phyloP scores from a whole-genome alignment of 2,113 vertebrate species.

The Noturus placidus region DNA sequence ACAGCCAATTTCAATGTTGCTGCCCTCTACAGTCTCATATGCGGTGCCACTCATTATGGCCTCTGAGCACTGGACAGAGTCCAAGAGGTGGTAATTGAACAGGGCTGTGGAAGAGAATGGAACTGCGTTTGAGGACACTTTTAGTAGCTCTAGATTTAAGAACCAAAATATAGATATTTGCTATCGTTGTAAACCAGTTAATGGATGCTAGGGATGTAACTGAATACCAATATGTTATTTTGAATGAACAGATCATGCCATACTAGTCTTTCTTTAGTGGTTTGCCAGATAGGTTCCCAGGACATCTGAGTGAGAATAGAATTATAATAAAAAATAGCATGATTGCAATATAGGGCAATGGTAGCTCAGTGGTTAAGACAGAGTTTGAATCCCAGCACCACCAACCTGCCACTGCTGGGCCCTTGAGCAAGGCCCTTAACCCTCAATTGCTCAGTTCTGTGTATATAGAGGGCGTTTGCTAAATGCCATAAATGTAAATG shows the following conservation, averaged over 20 bases:
- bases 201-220: no score
- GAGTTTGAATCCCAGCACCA: no score
- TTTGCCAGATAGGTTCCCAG: not conserved
- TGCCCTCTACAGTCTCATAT: conserved; percentile 90
- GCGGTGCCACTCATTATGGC: conserved; percentile 85
- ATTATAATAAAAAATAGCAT: not conserved
- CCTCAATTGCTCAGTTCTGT: no score
- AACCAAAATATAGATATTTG: not conserved
- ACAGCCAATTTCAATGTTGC: conserved; percentile 87
- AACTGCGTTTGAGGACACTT: not conserved
- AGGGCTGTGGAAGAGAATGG: conserved; percentile 74
- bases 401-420: no score
- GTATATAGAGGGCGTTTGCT: no score
- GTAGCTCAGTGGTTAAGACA: no score
- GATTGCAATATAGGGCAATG: not conserved
- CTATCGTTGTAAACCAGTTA: not conserved
- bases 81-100: conserved; percentile 87
- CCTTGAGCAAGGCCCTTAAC: no score
- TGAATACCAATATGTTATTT: not conserved
- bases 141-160: not conserved
- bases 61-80: conserved; percentile 91
- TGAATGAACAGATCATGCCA: not conserved
- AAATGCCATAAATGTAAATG: not conserved
- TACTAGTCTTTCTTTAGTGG: not conserved
- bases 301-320: not conserved